Evolutionary conservation across 2,113 vertebrate genomes (phyloP), one percentile per base, ranked within the genome.

Genomic region (Beaufortia kweichowensis): DNA sequence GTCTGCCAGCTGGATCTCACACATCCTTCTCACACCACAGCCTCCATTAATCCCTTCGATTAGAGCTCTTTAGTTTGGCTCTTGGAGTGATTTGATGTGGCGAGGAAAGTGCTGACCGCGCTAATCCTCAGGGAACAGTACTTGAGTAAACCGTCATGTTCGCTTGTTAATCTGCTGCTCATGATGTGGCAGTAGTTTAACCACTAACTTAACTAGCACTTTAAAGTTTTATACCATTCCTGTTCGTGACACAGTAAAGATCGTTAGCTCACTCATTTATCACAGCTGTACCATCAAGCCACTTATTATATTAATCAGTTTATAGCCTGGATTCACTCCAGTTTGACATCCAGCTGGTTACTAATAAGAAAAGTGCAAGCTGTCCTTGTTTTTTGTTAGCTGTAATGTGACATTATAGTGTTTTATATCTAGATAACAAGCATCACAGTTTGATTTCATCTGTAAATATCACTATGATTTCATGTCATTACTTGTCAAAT

Each of bases 81-180:
- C 57, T 31, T 60, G 55, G 41, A 48, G 33, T 68, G 75, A 68
- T 59, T 69, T 35, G n/a, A 41, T 59, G 41, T 11, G 14, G 15
- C 19, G 33, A 53, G 26, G 60, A 74, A 79, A 79, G 62, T 29
- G 71, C 78, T 75, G 78, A 75, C 35, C 29, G 35, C 35, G 26
- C 78, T 65, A 3, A 63, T 65, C 77, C n/a, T 56, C 50, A 73
- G 35, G 53, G 28, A 66, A 41, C 68, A 79, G 59, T 63, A 53
- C 50, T 53, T 62, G 66, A 70, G 57, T 43, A 57, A 39, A 6
- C 2, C 17, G 35, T 28, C 67, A 55, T 55, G 56, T 65, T 64
- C 67, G 62, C 29, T 57, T 61, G 56, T n/a, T 15, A 15, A 28
- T 4, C 31, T 59, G 60, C 59, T 46, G 23, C 21, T 65, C 17